These are phyloP conservation scores for Crotalus viridis DNA, from an alignment of 2,113 vertebrate species.

Conservation along the genomic window DNA sequence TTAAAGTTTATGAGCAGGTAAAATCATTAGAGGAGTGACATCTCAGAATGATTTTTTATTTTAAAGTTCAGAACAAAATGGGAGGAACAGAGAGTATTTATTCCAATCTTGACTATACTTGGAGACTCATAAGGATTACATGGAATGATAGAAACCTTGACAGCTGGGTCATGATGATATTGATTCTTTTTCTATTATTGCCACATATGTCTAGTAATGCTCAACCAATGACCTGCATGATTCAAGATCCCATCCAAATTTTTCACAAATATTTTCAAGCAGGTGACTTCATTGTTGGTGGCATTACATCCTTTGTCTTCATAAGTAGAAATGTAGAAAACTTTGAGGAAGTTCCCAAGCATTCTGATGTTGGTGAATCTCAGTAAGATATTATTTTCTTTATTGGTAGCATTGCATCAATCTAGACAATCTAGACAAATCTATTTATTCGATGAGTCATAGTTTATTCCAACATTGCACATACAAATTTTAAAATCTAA, in stretches of 20 bases:
- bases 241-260: neutral
- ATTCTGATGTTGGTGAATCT: neutral
- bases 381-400: neutral
- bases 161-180: neutral
- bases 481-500: neutral
- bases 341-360: neutral
- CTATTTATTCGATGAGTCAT: neutral
- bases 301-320: neutral
- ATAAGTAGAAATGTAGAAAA: neutral
- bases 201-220: neutral
- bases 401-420: neutral
- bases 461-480: neutral
- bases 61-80: neutral
- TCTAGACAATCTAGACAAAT: neutral
- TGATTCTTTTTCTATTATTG: neutral
- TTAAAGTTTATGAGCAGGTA: neutral
- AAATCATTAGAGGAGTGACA: neutral
- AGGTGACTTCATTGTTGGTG: neutral
- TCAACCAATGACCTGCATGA: neutral
- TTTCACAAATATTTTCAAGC: conserved; percentile 1
- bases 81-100: neutral
- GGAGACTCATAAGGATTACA: neutral
- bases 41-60: neutral
- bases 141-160: neutral
- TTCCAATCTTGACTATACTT: neutral